phyloP scores from a whole-genome alignment of 2,797 vertebrate species.

The Austrolebias charrua region DNA sequence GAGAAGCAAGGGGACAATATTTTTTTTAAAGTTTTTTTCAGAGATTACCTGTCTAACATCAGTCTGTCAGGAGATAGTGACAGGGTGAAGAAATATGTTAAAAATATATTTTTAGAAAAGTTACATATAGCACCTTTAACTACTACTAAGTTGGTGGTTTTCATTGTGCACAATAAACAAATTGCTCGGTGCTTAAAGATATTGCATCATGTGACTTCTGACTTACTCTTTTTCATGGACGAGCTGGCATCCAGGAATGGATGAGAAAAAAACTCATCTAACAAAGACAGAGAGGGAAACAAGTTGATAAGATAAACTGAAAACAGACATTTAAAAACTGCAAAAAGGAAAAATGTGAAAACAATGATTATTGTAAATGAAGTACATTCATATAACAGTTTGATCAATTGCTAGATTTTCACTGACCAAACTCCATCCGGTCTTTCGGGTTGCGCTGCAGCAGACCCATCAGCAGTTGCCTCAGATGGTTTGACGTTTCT shows the following conservation, averaged over 20 bases:
- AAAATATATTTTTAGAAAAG: too few relatives aligned
- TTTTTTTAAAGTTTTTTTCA: too few relatives aligned
- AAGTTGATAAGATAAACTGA: background rate
- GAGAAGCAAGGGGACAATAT: too few relatives aligned
- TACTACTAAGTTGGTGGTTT: background rate
- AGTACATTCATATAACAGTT: background rate
- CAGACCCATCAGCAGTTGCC: slow-evolving; percentile 90
- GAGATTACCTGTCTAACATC: too few relatives aligned
- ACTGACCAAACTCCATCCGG: slow-evolving; percentile 95
- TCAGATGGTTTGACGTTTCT: slow-evolving; percentile 91
- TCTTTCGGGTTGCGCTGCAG: slow-evolving; percentile 92
- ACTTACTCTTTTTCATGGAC: slow-evolving; percentile 95
- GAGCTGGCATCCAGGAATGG: slow-evolving; percentile 92
- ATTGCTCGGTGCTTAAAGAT: too few relatives aligned
- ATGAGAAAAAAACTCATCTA: slow-evolving; percentile 96
- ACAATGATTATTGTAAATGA: background rate
- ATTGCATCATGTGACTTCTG: background rate
- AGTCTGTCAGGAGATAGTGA: too few relatives aligned
- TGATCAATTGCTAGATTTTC: background rate
- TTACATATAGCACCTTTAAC: too few relatives aligned
- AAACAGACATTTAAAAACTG: background rate
- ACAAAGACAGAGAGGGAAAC: background rate
- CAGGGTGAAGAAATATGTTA: too few relatives aligned
- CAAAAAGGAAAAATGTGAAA: background rate
- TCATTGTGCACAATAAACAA: too few relatives aligned